Evolutionary conservation across 2,888 invertebrate genomes (phyloP).

Genomic region (Drosophila koepferae): DNA sequence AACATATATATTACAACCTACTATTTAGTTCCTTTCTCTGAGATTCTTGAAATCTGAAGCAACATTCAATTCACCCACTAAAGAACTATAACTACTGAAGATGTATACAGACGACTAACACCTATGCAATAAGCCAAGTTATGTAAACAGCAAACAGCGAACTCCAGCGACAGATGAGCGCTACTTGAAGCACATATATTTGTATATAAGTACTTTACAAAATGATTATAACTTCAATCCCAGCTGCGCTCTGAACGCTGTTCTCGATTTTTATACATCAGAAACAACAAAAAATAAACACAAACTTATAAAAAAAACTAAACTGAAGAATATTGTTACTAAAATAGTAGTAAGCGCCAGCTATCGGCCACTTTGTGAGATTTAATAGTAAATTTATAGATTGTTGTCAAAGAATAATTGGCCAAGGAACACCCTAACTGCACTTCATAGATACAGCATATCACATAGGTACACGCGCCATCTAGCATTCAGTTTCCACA

Average conservation of each 20-base stretch:
- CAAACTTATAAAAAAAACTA: slow-evolving; percentile 34
- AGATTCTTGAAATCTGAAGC: slow-evolving; percentile 38
- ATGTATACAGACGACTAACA: slow-evolving; percentile 33
- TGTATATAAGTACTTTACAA: slow-evolving; percentile 56
- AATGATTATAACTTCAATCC: slow-evolving; percentile 13
- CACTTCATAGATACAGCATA: background rate
- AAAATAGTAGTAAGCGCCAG: background rate
- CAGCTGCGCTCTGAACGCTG: slow-evolving; percentile 8
- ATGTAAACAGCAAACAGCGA: slow-evolving; percentile 13
- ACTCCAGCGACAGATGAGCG: slow-evolving; percentile 3
- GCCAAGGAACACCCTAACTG: background rate
- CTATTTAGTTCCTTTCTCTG: slow-evolving; percentile 64
- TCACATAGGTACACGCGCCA: background rate
- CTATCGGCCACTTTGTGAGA: background rate
- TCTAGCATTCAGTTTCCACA: background rate
- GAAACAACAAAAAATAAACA: slow-evolving; percentile 26
- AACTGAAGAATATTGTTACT: background rate
- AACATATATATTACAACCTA: slow-evolving; percentile 46
- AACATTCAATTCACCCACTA: slow-evolving; percentile 38
- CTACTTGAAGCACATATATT: slow-evolving; percentile 21
- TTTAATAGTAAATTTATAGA: no score
- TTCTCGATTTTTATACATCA: slow-evolving; percentile 39
- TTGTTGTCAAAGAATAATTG: no score
- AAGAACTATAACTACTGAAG: slow-evolving; percentile 16
- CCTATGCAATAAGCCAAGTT: slow-evolving; percentile 38